Conservation (phyloP, 2,888 invertebrate species). For the Tetragonisca angustula region DNA sequence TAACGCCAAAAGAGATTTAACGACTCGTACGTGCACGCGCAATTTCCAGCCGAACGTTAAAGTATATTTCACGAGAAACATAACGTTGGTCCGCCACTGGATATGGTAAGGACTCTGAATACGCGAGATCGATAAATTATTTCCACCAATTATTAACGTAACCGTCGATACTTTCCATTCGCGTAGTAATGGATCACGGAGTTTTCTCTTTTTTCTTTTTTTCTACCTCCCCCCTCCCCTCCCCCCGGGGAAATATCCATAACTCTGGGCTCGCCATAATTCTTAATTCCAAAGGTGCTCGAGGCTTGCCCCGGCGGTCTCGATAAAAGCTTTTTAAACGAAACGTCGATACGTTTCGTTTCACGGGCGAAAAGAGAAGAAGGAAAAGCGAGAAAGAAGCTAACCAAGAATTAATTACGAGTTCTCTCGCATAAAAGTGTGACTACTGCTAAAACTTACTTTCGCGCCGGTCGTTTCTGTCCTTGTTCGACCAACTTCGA, state of each 20-base stretch:
- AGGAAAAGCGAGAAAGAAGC: background rate
- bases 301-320: background rate
- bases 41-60: conserved; percentile 10
- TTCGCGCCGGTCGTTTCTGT: background rate
- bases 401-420: conserved; percentile 16
- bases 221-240: too few species aligned
- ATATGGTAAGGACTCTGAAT: conserved; percentile 20
- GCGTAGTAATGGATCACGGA: conserved; percentile 28
- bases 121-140: conserved; percentile 47
- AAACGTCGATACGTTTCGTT: conserved; percentile 41
- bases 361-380: background rate
- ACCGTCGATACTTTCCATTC: conserved; percentile 36
- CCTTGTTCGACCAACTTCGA: background rate
- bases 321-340: conserved; percentile 45
- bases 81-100: background rate
- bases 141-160: conserved; percentile 47
- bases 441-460: background rate
- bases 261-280: conserved; percentile 42
- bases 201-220: conserved; percentile 6
- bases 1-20: conserved; percentile 28
- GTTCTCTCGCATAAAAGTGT: background rate
- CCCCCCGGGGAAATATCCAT: conserved; percentile 22
- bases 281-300: conserved; percentile 42
- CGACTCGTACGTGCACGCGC: background rate
- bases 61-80: conserved; percentile 24